Base-by-base conservation (phyloP, 1,140 invertebrate genomes). In the Neuroterus valhalla region DNA sequence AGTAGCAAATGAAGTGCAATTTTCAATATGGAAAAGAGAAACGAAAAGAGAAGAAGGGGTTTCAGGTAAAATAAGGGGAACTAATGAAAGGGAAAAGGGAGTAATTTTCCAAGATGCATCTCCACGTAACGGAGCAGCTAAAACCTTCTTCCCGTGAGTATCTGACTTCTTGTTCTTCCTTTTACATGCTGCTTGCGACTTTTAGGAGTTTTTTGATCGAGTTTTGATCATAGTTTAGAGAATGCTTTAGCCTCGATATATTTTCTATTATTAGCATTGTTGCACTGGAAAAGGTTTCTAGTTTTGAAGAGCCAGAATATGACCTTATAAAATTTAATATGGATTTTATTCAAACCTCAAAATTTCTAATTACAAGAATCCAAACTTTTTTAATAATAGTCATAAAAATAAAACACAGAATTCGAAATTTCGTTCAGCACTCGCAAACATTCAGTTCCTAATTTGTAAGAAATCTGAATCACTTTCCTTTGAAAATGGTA, bases 181-280 rank as follows among this genome's bases (percentile, higher is more conserved):
- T 62, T 62, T 23, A 23, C 43, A 52, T 31, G 50, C 6, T 66
- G 66, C 50, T 42, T 66, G 31, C 26, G 42, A 68, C 31, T 42
- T 69, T n/a, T 62, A 62, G 31, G 21, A 68, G 38, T 73, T 68
- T 73, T 73, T 68, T 67, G 72, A 73, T 68, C 72, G 72, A 68
- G 72, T 68, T 73, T 73, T 67, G 66, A 73, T 55, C 66, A 19
- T 62, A 38, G 55, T 62, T 62, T 62, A 26, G 21, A 62, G 26
- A 62, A 62, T 31, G 14, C 55, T 31, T 31, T 5, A 62, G 55
- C 15, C 55, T 31, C 14, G 55, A 26, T 62, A 62, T 62, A 62
- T 38, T 62, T 23, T 1, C 55, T 62, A 5, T 3, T 12, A 62
- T 17, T n/a, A 38, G 55, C 26, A 38, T 62, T 62, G 15, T 62